These are phyloP conservation scores for Tokudaia tokunoshimensis DNA, from an alignment of 2,797 vertebrate genomes.

Conservation along the genomic window DNA sequence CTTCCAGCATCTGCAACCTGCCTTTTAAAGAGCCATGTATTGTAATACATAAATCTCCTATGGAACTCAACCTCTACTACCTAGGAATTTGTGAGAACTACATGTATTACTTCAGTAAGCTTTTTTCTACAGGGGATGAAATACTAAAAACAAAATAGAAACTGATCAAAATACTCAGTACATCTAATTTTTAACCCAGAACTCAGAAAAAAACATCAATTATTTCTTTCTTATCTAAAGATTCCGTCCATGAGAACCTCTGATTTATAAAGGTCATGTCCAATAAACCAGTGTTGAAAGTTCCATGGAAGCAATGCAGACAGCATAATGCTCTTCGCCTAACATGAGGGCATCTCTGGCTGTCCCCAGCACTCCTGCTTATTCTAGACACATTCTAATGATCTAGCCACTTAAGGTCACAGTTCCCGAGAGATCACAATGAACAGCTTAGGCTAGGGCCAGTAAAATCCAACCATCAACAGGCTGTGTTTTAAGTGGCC, in stretches of 20 bases:
- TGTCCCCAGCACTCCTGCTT: constrained; percentile 3
- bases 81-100: constrained; percentile 43
- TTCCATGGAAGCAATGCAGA: neutral
- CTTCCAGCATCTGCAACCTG: neutral
- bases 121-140: neutral
- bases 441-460: neutral
- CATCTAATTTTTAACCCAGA: neutral
- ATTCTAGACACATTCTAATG: constrained; percentile 35
- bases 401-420: neutral
- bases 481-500: neutral
- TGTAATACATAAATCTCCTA: constrained; percentile 19
- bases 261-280: constrained; percentile 20
- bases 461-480: constrained; percentile 26
- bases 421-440: neutral
- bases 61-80: neutral
- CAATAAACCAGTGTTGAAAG: constrained; percentile 28
- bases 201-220: constrained; percentile 41
- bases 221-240: constrained; percentile 48
- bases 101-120: constrained; percentile 31
- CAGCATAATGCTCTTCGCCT: neutral
- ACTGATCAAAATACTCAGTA: constrained; percentile 36
- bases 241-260: constrained; percentile 21
- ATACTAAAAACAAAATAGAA: constrained; percentile 29
- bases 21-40: constrained; percentile 23
- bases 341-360: neutral